Evolutionary conservation across 37 sponge, comb jelly and placozoan genomes (phyloP), one percentile per base, ranked within the genome.

Genomic region (Petrosia ficiformis): DNA sequence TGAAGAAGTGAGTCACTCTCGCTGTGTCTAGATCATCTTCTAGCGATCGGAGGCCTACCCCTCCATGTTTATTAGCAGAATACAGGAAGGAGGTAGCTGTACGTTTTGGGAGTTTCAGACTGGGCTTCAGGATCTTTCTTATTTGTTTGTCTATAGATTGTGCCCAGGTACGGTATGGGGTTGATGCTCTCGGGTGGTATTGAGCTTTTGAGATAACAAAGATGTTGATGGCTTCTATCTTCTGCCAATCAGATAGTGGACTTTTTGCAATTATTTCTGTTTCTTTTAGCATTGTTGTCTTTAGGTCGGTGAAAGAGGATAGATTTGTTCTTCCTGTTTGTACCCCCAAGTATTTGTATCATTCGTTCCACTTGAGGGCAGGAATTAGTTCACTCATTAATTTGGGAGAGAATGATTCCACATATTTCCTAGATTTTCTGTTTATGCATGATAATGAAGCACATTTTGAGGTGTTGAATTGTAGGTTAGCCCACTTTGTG

Each of bases 231-330:
- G 32, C 31, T 14, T 68, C 70, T 22, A 68, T 16, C 70, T 30
- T 68, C 70, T 36, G 31, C 70, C 70, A 68, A 26, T 37, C 70
- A 39, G 70, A 36, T 8, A 68, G 70, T 28, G 70, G 70, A 37
- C 39, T 39, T 36, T 8, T 30, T 36, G 38, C 34, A 39, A 68
- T 30, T 5, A 28, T 68, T 26, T 14, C 40, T 26, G 70, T 68
- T 36, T 68, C 70, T 6, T 36, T 2, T 24, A 24, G 26, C 35
- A 35, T 35, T 2, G 29, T 16, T 10, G 54, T 16, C 54, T 10
- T 16, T 10, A 48, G 54, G 10, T 16, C 16, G 54, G 10, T 16
- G 14, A 48, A 16, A 48, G 14, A 48, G 16, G 54, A 10, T 19
- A 19, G 10, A 16, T 10, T 10, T 10, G 16, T 16, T 48, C 14